Evolutionary conservation across 1,140 invertebrate species (phyloP).

Genomic region (Acromyrmex heyeri): DNA sequence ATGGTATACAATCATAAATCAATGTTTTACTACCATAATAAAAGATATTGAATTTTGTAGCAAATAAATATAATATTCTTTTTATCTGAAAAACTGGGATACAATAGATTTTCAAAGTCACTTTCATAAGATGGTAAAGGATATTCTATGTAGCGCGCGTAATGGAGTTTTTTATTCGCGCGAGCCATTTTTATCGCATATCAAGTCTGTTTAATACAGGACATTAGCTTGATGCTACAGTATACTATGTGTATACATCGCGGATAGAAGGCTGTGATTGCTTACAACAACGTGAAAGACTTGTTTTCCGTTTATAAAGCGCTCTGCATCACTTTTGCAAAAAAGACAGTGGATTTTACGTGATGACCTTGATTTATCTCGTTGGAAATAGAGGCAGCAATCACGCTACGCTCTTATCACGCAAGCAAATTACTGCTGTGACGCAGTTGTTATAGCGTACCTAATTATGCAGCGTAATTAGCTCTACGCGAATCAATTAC

Average conservation of each 20-base stretch:
- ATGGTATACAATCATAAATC: not conserved
- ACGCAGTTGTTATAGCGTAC: slow-evolving; percentile 37
- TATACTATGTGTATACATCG: not conserved
- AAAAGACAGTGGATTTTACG: slow-evolving; percentile 64
- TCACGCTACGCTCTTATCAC: slow-evolving; percentile 67
- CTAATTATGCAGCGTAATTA: slow-evolving; percentile 74
- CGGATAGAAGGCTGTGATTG: slow-evolving; percentile 25
- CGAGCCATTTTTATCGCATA: slow-evolving; percentile 59
- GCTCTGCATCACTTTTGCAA: slow-evolving; percentile 22
- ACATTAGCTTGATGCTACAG: slow-evolving; percentile 23
- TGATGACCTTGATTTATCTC: slow-evolving; percentile 67
- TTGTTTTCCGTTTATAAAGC: slow-evolving; percentile 44
- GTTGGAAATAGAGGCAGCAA: slow-evolving; percentile 64
- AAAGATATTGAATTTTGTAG: slow-evolving; percentile 11
- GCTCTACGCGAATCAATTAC: slow-evolving; percentile 68
- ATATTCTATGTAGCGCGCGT: slow-evolving; percentile 1
- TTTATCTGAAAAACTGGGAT: no score
- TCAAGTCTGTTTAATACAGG: slow-evolving; percentile 64
- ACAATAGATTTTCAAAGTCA: slow-evolving; percentile 9
- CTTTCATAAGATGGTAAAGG: not conserved
- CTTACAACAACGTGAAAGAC: slow-evolving; percentile 29
- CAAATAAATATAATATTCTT: not conserved
- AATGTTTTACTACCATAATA: not conserved
- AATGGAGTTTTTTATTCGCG: slow-evolving; percentile 60
- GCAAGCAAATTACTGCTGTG: slow-evolving; percentile 67